Base-by-base conservation (phyloP, 2,113 vertebrate genomes). In the Opisthocomus hoazin region DNA sequence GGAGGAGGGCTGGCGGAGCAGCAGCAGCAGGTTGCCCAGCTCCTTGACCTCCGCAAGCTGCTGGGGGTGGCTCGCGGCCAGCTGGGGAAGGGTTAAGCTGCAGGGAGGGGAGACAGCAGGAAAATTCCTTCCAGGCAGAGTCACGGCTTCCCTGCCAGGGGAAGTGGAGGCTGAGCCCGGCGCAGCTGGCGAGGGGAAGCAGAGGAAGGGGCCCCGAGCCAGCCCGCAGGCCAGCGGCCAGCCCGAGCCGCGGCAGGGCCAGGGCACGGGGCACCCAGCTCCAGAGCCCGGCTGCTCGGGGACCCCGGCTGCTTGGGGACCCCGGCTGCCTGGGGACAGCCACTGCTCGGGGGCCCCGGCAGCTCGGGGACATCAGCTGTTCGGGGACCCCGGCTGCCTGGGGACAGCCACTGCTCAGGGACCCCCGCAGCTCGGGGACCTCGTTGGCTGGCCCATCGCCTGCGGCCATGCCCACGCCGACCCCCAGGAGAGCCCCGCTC, bases 121-220 rank as follows among this genome's bases (percentile, higher is more conserved):
- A 84, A 96, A 96, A 95, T 97, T 96, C 97, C 96, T 97, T 97
- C 95, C 88, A 94, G 70, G 76, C 87, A 88, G 60, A 87, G 91
- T 95, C 95, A 95, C 26, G 5, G 50, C 83, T 94, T 83, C 85
- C 83, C 86, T 86, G 95, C 71, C 84, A 85, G 93, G 88, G 84
- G 84, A 93, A 92, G 85, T 53, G 84, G 63, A 95, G 75, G 86
- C 95, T 85, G 89, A 84, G 76, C 89, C 84, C 17, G 3, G 79
- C 11, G 8, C 68, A 89, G 89, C 91, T 80, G 66, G 41, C 46
- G 30, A 65, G 46, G 84, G 85, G 85, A 91, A 86, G 79, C 58
- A 45, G 76, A 73, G 84, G 91, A 96, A 94, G 69, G 46, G 84
- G 91, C 73, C 60, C 79, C 1, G 3, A 12, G 63, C 57, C 87